These are phyloP conservation scores for Cryptotermes secundus DNA, from an alignment of 1,140 invertebrate genomes.

Conservation along the genomic window DNA sequence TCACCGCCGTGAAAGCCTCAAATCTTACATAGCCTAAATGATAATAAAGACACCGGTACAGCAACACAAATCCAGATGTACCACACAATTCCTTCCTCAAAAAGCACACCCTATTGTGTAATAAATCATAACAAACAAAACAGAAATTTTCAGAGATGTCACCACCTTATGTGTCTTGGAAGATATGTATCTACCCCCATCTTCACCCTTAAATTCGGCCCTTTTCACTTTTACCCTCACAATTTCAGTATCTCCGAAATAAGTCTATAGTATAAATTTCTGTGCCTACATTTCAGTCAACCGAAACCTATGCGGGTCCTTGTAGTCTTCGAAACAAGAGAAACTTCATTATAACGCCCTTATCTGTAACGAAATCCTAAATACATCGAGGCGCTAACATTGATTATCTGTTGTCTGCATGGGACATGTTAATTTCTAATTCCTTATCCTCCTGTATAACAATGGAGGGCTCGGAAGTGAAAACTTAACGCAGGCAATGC, in stretches of 20 bases:
- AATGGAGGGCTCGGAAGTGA: background rate
- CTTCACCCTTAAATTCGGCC: background rate
- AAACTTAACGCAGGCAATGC: background rate
- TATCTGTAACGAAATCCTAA: slow-evolving; percentile 14
- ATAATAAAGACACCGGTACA: too few species aligned
- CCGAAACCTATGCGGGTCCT: background rate
- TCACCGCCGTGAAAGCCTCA: too few species aligned
- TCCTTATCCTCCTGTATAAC: background rate
- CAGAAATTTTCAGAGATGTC: background rate
- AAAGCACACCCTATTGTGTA: background rate
- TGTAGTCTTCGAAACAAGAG: background rate
- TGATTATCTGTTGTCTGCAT: background rate
- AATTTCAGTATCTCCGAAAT: background rate
- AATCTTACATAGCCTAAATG: too few species aligned
- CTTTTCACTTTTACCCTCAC: background rate
- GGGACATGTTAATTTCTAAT: background rate
- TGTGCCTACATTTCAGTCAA: background rate
- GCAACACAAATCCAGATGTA: background rate
- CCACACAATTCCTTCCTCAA: background rate
- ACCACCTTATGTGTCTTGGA: background rate
- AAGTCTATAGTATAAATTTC: background rate
- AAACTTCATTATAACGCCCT: background rate
- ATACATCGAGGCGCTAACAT: background rate
- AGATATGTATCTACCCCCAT: background rate
- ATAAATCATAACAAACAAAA: background rate